phyloP scores from a whole-genome alignment of 2,888 invertebrate species.

The Pycnomerus fuliginosus region DNA sequence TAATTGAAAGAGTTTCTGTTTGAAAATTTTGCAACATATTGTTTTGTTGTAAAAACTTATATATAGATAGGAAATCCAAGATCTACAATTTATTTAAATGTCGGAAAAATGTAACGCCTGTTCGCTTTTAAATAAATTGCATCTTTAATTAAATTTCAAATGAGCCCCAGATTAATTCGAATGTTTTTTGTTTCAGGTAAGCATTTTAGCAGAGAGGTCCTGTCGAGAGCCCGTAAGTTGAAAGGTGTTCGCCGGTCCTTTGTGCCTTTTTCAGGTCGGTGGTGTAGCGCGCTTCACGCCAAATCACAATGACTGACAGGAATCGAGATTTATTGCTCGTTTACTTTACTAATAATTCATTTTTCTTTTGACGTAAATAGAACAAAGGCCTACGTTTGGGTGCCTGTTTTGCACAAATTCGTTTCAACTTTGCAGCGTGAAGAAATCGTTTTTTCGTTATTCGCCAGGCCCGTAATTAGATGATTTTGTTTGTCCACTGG shows the following conservation, averaged over 20 bases:
- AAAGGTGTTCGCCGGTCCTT: constrained; percentile 1
- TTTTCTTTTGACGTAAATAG: constrained; percentile 52
- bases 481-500: neutral
- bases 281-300: constrained; percentile 40
- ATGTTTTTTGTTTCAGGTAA: constrained; percentile 32
- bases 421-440: constrained; percentile 4
- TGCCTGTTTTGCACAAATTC: constrained; percentile 31
- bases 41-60: no score
- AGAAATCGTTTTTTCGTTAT: constrained; percentile 11
- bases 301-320: constrained; percentile 52
- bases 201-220: constrained; percentile 11
- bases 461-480: neutral
- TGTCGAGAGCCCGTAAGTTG: constrained; percentile 1
- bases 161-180: neutral
- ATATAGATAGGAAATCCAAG: no score
- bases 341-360: constrained; percentile 55
- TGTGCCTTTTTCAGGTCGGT: constrained; percentile 19
- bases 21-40: no score
- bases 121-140: no score
- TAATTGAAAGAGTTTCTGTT: no score
- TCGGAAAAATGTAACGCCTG: no score
- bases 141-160: no score
- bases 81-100: no score
- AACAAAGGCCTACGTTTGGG: constrained; percentile 47
- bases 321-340: constrained; percentile 54